Base-by-base conservation (phyloP, 35 echinoderm and acorn worm species). In the Apostichopus californicus region DNA sequence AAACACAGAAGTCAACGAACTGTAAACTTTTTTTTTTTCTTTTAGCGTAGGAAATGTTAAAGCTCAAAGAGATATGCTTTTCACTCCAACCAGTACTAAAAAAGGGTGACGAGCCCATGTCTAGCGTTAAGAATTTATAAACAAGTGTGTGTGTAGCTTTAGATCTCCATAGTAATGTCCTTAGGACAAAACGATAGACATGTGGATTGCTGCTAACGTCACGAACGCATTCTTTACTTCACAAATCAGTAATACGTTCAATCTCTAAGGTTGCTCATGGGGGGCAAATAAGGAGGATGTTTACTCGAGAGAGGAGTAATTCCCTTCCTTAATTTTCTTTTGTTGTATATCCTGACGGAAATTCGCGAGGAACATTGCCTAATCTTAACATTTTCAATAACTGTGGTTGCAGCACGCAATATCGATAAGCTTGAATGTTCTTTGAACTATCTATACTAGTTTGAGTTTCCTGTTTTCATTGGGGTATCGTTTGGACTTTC, bases 91-190 rank as follows among this genome's bases (percentile, higher is more conserved):
- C 71, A 13, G n/a, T 75, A 9, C 7, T 75, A 75, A 75, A 75
- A 75, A 75, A 75, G 18, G 71, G 71, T 75, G 71, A 75, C 71
- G 17, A 18, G n/a, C 71, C 71, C 71, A 75, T 75, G 71, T 75
- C 71, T 75, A 75, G 71, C 71, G 71, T 75, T 75, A 75, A 75
- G 71, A 75, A 75, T 75, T 75, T 75, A 75, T 75, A 18, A 18
- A n/a, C 71, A 75, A 75, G 71, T 75, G 71, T 75, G 71, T 75
- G 71, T 75, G 71, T 13, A 75, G n/a, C n/a, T 18, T 75, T 5
- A 18, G 71, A 75, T 18, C 71, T 18, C 1, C 14, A 7, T 75
- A 6, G 71, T 75, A 75, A 75, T 75, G 71, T 75, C 71, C 71
- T 75, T 14, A 75, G 71, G 71, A 75, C 71, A 75, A 75, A 75